phyloP scores from a whole-genome alignment of 2,888 invertebrate species.

The Timandra comae region DNA sequence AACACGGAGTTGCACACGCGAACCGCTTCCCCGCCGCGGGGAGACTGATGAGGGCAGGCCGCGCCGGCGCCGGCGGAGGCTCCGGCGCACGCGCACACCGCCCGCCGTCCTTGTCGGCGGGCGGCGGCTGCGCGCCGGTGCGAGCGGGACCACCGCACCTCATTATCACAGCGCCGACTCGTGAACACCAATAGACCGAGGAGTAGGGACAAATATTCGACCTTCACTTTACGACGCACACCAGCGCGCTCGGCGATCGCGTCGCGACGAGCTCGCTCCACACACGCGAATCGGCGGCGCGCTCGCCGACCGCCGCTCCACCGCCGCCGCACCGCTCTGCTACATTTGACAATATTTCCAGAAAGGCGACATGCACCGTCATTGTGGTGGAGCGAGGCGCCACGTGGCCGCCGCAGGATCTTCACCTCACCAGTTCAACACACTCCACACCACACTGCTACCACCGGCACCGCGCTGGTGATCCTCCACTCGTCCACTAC shows the following conservation, averaged over 20 bases:
- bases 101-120: slow-evolving; percentile 55
- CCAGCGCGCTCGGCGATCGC: slow-evolving; percentile 48
- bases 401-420: slow-evolving; percentile 45
- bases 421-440: slow-evolving; percentile 12
- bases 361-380: slow-evolving; percentile 69
- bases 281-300: slow-evolving; percentile 43
- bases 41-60: slow-evolving; percentile 75
- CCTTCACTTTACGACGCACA: slow-evolving; percentile 74
- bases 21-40: slow-evolving; percentile 73
- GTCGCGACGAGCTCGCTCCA: slow-evolving; percentile 46
- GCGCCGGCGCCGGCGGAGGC: slow-evolving; percentile 69
- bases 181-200: slow-evolving; percentile 75
- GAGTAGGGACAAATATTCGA: slow-evolving; percentile 76
- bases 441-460: slow-evolving; percentile 15
- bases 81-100: slow-evolving; percentile 66
- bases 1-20: slow-evolving; percentile 66
- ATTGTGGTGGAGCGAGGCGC: slow-evolving; percentile 49
- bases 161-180: slow-evolving; percentile 72
- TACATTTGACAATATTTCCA: slow-evolving; percentile 75
- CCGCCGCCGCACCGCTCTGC: slow-evolving; percentile 47
- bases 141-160: slow-evolving; percentile 61
- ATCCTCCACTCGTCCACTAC: slow-evolving; percentile 1
- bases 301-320: slow-evolving; percentile 39
- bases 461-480: slow-evolving; percentile 4
- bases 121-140: slow-evolving; percentile 31